Percentiles rank a stretch among this genome's conserved stretches.
These are phyloP conservation scores for Anolis carolinensis DNA, from an alignment of 2,113 vertebrate species.

Conservation along the genomic window DNA sequence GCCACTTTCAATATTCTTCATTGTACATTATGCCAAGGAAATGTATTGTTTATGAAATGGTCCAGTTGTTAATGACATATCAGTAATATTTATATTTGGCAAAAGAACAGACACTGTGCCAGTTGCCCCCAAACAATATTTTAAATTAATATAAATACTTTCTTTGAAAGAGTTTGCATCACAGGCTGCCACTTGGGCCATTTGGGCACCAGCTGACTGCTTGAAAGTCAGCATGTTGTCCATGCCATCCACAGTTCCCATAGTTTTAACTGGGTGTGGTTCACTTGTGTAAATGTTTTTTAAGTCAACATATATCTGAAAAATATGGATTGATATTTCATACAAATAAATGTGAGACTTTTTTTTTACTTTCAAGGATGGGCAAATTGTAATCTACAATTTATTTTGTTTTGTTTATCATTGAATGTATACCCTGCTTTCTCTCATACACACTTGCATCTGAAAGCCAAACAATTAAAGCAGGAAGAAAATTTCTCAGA, in stretches of 20 bases:
- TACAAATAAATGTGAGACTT: constrained; percentile 39
- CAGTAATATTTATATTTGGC: constrained; percentile 1
- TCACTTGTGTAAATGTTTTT: constrained; percentile 55
- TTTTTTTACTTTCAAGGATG: no score
- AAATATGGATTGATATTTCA: constrained; percentile 45
- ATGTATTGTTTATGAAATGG: background rate
- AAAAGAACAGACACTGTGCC: background rate
- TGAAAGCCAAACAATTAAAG: no score
- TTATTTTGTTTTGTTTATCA: no score
- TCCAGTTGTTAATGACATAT: background rate
- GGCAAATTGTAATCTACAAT: no score
- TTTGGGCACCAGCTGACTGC: constrained; percentile 68
- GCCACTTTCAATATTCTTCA: constrained; percentile 19
- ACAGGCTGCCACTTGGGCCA: constrained; percentile 36
- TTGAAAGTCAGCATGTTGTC: constrained; percentile 35
- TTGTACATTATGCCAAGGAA: constrained; percentile 17
- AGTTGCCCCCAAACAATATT: background rate
- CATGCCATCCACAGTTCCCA: constrained; percentile 36
- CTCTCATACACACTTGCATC: no score
- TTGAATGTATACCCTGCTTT: no score
- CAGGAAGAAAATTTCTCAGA: no score
- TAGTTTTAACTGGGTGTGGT: constrained; percentile 50
- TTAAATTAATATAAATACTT: constrained; percentile 47
- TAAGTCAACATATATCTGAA: constrained; percentile 42
- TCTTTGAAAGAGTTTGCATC: constrained; percentile 48